Conservation (phyloP, 2,888 invertebrate species). For the Pyrochroa serraticornis region DNA sequence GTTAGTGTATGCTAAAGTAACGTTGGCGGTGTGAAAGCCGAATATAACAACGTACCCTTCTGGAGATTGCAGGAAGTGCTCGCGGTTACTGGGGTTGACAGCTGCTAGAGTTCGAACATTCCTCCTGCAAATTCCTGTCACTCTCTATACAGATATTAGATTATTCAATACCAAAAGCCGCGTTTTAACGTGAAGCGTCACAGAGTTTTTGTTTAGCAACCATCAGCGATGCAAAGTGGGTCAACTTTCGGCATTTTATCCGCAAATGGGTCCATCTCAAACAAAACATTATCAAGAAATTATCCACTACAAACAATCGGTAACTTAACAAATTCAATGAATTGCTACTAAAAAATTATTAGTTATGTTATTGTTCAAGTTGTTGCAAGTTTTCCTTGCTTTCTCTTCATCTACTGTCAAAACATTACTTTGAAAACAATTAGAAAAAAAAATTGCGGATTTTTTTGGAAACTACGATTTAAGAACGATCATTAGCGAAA, state of each 20-base stretch:
- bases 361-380: too few species aligned
- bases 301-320: too few species aligned
- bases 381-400: too few species aligned
- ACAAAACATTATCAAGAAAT: background rate
- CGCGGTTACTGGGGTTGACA: conserved; percentile 36
- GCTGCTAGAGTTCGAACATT: conserved; percentile 36
- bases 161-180: conserved; percentile 18
- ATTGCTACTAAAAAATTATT: too few species aligned
- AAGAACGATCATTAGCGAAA: too few species aligned
- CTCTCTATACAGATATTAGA: conserved; percentile 28
- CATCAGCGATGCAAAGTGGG: background rate
- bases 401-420: too few species aligned
- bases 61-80: conserved; percentile 37
- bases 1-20: conserved; percentile 16
- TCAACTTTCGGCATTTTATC: too few species aligned
- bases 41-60: conserved; percentile 25
- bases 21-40: conserved; percentile 14
- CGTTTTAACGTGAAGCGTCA: too few species aligned
- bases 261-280: background rate
- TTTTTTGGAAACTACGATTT: too few species aligned
- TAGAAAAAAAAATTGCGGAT: too few species aligned
- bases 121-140: conserved; percentile 28
- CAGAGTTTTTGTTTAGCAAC: background rate
- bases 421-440: too few species aligned
- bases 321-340: too few species aligned